Evolutionary conservation across 2,797 vertebrate genomes (phyloP).

Genomic region (Sciurus carolinensis): DNA sequence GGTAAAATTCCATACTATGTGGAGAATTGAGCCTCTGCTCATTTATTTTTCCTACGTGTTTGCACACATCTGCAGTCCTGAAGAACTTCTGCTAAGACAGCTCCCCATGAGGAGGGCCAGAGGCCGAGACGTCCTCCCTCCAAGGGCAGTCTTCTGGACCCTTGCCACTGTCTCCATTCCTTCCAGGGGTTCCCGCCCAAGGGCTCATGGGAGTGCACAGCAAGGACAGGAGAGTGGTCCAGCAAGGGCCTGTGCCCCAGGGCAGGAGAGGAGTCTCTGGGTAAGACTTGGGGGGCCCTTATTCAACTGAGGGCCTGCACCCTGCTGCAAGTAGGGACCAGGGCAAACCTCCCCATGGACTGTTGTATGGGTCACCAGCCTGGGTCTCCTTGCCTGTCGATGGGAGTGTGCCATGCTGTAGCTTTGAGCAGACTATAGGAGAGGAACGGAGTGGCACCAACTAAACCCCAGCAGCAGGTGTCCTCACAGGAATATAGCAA

Average conservation of each 20-base stretch:
- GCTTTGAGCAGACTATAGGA: rapidly evolving
- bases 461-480: rapidly evolving
- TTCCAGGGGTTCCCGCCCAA: no score
- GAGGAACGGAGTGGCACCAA: rapidly evolving
- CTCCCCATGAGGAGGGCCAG: rapidly evolving
- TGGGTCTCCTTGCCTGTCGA: not conserved
- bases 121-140: no score
- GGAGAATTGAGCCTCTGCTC: rapidly evolving
- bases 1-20: rapidly evolving
- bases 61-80: rapidly evolving
- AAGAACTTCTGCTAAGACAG: rapidly evolving
- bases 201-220: rapidly evolving
- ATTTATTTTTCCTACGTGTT: rapidly evolving
- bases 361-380: rapidly evolving
- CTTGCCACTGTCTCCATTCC: rapidly evolving
- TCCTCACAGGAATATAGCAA: not conserved
- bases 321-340: rapidly evolving
- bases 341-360: rapidly evolving
- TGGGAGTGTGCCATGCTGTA: rapidly evolving
- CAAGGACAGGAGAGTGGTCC: rapidly evolving
- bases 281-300: not conserved
- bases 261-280: rapidly evolving
- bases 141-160: no score
- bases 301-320: rapidly evolving
- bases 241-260: rapidly evolving